Percentiles rank a stretch among this genome's conserved stretches.
Evolutionary conservation across 2,113 vertebrate genomes (phyloP).

Genomic region (Vireo altiloquus): DNA sequence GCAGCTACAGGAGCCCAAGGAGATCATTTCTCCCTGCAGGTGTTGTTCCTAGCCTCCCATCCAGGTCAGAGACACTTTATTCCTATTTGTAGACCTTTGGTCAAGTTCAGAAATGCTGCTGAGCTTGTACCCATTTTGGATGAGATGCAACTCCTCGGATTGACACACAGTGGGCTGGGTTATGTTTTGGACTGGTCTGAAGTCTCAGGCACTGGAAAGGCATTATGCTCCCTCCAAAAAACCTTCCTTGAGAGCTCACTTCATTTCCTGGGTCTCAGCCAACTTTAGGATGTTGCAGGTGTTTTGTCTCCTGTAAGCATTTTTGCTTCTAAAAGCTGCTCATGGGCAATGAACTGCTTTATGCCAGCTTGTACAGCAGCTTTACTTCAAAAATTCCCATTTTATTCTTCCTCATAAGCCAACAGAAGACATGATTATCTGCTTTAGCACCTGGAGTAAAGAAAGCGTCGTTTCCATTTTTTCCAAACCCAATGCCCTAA

Average conservation of each 20-base stretch:
- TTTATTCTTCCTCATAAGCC: background rate
- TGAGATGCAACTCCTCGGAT: fast-evolving
- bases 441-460: background rate
- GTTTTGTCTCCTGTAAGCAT: background rate
- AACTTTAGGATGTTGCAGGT: background rate
- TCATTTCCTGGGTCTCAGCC: background rate
- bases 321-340: background rate
- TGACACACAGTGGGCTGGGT: fast-evolving
- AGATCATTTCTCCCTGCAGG: background rate
- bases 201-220: background rate
- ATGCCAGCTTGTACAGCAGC: background rate
- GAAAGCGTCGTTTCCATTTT: fast-evolving
- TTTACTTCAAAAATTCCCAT: background rate
- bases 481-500: background rate
- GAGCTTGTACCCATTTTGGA: background rate
- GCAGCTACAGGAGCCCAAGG: background rate
- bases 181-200: background rate
- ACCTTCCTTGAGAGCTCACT: background rate
- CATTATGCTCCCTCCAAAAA: background rate
- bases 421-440: background rate
- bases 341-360: background rate
- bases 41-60: background rate
- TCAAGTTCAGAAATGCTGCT: background rate
- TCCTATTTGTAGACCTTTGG: background rate
- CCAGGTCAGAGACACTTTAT: background rate